Evolutionary conservation across 2,888 invertebrate species (phyloP).

Genomic region (Dicroscelio sp.): DNA sequence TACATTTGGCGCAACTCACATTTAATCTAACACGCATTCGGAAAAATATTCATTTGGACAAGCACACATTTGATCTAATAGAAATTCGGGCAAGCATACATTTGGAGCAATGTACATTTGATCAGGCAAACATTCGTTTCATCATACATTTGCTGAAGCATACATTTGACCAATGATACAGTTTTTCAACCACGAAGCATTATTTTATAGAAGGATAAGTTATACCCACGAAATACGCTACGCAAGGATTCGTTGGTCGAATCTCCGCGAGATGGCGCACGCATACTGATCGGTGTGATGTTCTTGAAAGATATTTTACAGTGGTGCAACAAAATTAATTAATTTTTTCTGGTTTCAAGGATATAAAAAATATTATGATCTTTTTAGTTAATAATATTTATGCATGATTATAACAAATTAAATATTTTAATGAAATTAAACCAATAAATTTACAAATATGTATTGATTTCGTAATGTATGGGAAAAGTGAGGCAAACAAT

Average conservation of each 20-base stretch:
- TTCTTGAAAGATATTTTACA: background rate
- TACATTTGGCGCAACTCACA: background rate
- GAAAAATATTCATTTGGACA: background rate
- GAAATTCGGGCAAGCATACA: background rate
- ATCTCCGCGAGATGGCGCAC: background rate
- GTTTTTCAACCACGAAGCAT: background rate
- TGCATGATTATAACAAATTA: no score
- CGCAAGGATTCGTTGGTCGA: background rate
- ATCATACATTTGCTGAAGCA: background rate
- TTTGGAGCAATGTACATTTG: background rate
- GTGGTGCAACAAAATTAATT: background rate
- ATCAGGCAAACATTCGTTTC: no score
- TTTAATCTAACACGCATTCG: background rate
- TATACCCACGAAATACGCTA: background rate
- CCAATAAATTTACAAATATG: no score
- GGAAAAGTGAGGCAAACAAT: no score
- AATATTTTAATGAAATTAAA: no score
- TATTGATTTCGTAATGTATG: no score
- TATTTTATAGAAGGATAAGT: background rate
- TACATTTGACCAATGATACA: no score
- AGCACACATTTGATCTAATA: background rate
- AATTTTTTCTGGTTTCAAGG: background rate
- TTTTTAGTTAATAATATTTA: no score
- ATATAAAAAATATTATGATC: no score
- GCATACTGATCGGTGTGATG: background rate